Evolutionary conservation across 2,113 vertebrate genomes (phyloP), one percentile per base, ranked within the genome.

Genomic region (Sardina pilchardus): DNA sequence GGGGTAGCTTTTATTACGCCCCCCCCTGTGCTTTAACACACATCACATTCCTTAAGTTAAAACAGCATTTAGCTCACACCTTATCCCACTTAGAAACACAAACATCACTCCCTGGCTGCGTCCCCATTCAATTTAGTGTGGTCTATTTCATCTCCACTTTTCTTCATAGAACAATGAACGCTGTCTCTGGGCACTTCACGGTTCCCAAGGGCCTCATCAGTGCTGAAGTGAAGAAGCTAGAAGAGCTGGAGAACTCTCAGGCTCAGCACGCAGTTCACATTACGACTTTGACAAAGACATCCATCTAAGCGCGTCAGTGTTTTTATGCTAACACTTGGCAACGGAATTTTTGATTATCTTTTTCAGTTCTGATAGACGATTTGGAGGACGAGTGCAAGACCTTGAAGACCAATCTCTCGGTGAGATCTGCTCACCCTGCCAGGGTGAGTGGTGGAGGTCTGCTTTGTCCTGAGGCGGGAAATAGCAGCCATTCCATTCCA

Each of bases 401-500:
- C 48, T 50, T 50, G 14, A 16, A 17, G 16, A 16, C 39, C 1
- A 16, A 3, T 50, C 48, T 50, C 26, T 71, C 26, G 30, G 21
- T 19, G 67, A 30, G 67, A 16, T 78, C 71, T 78, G 3, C 30
- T 39, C 12, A 5, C 4, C 5, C 36, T 17, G 16, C 30, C 71
- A 78, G 14, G 50, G 26, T 14, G 30, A 78, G 30, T 78, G 71
- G 30, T 39, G 71, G 53, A 84, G 83, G 67, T 26, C 63, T 89
- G 93, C 90, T 91, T 91, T 71, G 83, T 90, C 92, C 94, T 85
- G 48, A 85, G 91, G 93, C 93, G 56, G 85, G 85, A 88, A 89
- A 92, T 91, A 87, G 34, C 87, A 93, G 78, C 88, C 92, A 92
- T 92, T 93, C 93, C 93, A 89, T 81, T 43, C 84, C 84, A 75